phyloP scores from a whole-genome alignment of 2,113 vertebrate genomes.

The Myxocyprinus asiaticus region DNA sequence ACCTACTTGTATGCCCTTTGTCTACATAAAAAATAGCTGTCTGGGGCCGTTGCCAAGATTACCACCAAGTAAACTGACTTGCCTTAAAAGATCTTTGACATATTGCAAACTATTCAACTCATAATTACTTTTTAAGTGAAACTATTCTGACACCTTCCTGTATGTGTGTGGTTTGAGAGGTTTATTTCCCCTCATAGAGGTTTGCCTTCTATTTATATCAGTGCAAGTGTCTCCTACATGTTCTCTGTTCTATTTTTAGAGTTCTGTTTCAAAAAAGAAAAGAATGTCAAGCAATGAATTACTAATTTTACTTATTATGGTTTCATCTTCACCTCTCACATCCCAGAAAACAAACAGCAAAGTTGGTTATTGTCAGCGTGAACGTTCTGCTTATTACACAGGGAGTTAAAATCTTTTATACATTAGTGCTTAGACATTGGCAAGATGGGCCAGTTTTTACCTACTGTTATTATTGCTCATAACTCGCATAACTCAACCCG shows the following conservation, averaged over 20 bases:
- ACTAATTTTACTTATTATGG: not conserved
- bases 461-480: too few species aligned
- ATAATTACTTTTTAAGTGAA: not conserved
- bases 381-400: not conserved
- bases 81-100: too few species aligned
- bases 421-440: not conserved
- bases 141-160: constrained; percentile 3
- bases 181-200: constrained; percentile 7
- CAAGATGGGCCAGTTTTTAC: not conserved
- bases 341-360: not conserved
- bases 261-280: not conserved
- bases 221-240: not conserved
- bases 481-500: too few species aligned
- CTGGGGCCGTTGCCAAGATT: too few species aligned
- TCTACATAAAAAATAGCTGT: too few species aligned
- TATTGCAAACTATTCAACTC: too few species aligned
- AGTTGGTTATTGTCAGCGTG: not conserved
- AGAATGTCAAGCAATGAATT: not conserved
- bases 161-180: constrained; percentile 5
- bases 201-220: constrained; percentile 16
- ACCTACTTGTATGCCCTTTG: too few species aligned
- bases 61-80: too few species aligned
- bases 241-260: constrained; percentile 35
- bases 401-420: not conserved
- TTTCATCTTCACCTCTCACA: not conserved